Evolutionary conservation across 2,888 invertebrate genomes (phyloP).

Genomic region (Drosophila nr. perissopoda): DNA sequence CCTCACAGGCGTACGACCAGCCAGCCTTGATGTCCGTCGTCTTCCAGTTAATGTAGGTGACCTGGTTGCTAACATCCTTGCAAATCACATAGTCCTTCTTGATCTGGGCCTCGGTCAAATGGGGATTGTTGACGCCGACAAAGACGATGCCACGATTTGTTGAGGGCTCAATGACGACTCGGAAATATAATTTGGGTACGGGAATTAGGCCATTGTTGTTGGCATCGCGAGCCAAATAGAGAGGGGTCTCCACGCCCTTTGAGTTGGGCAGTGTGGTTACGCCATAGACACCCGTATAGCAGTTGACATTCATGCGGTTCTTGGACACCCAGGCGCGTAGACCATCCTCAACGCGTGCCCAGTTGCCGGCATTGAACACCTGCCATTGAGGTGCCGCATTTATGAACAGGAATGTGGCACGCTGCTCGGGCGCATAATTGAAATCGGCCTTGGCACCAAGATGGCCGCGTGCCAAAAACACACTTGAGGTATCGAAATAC

Average conservation of each 20-base stretch:
- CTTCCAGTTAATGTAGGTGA: conserved; percentile 81
- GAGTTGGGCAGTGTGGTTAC: conserved; percentile 86
- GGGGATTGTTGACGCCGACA: conserved; percentile 85
- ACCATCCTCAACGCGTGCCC: conserved; percentile 86
- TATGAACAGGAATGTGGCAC: conserved; percentile 86
- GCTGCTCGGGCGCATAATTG: conserved; percentile 85
- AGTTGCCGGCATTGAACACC: conserved; percentile 87
- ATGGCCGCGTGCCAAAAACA: conserved; percentile 86
- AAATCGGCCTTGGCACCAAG: conserved; percentile 86
- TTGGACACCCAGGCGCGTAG: conserved; percentile 82
- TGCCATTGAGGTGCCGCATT: conserved; percentile 87
- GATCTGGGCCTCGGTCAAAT: conserved; percentile 79
- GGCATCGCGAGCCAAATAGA: conserved; percentile 83
- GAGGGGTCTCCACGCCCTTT: conserved; percentile 79
- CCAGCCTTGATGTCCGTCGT: conserved; percentile 75
- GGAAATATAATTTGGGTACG: conserved; percentile 87
- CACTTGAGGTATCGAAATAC: conserved; percentile 70
- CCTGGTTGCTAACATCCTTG: conserved; percentile 76
- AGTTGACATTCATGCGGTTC: conserved; percentile 82
- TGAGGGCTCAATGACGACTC: conserved; percentile 86
- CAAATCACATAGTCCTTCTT: conserved; percentile 78
- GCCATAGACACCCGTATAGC: conserved; percentile 87
- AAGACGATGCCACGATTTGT: conserved; percentile 86
- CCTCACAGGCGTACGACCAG: conserved; percentile 82
- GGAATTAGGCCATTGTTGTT: conserved; percentile 85